Conservation (phyloP, 2,113 vertebrate genomes). For the Papio anubis region DNA sequence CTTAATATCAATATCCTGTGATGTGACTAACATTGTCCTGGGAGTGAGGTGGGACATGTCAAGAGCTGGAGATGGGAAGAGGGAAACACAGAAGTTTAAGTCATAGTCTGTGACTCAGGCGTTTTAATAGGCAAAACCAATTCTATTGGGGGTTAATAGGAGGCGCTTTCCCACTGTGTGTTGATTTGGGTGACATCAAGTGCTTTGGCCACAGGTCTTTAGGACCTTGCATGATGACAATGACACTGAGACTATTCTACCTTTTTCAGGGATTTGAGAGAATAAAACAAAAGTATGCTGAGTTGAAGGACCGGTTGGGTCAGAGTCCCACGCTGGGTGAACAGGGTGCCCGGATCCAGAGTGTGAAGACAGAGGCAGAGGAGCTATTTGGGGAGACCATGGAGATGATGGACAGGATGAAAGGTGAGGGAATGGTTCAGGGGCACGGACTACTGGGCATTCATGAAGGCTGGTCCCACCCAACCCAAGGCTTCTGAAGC, state of each 20-base stretch:
- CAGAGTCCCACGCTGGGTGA: constrained; percentile 61
- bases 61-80: no score
- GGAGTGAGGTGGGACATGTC: neutral
- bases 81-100: neutral
- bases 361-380: constrained; percentile 83
- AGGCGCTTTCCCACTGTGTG: accelerated
- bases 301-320: constrained; percentile 79
- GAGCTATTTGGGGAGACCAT: constrained; percentile 86
- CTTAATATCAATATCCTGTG: neutral
- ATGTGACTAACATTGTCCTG: neutral
- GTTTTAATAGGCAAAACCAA: neutral
- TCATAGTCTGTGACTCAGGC: neutral
- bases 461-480: neutral
- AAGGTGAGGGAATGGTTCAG: constrained; percentile 81
- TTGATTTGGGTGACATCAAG: neutral
- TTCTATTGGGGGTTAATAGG: neutral
- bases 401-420: constrained; percentile 85
- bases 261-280: constrained; percentile 84
- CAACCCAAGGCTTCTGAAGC: neutral
- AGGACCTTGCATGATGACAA: neutral
- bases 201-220: neutral
- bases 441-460: accelerated
- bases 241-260: neutral
- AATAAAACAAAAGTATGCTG: constrained; percentile 83
- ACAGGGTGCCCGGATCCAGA: constrained; percentile 81